Base-by-base conservation (phyloP, 2,888 invertebrate genomes). In the Hedya salicella region DNA sequence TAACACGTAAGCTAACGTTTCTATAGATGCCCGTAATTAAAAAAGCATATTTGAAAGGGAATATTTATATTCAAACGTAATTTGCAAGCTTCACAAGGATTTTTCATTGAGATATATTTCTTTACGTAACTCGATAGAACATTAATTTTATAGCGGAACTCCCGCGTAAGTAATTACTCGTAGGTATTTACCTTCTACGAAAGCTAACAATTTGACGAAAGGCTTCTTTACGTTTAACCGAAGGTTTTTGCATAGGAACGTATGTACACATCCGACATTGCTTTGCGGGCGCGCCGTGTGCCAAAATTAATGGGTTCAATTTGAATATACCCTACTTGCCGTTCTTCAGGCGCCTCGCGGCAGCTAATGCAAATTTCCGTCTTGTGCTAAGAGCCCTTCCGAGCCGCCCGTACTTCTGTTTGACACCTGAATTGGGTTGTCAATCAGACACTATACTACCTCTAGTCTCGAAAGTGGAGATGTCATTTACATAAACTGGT, bases 231-330 rank as follows among this genome's bases (percentile, higher is more conserved):
- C 49, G 44, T 65, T 42, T 60, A 65, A 40, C 60, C 53, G 39
- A 30, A 17, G 52, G 30, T 40, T 53, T 54, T 56, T 25, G 53
- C 39, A 36, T 16, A 30, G 32, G 19, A 48, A 14, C 59, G n/a
- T 61, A 60, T 66, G 53, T 48, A 30, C 48, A 53, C 53, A 60
- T 46, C 53, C 65, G 32, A 30, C 42, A 49, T 54, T 49, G 53
- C 66, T 82, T 78, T 78, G 75, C 70, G 65, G 73, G 75, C 72
- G 75, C 76, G 74, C 60, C 73, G 76, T 80, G 78, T 75, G 71
- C 78, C 76, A 73, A 77, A 77, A 77, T 83, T 87, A 87, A 87
- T 86, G 79, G 80, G 80, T 77, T 81, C 83, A 85, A 86, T 88
- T 89, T 87, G 82, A 85, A 87, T 85, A 81, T 79, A 78, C 77